Percentiles rank a stretch among this genome's conserved stretches.
Conservation (phyloP, 2,797 vertebrate species). For the Aphelocoma californica region DNA sequence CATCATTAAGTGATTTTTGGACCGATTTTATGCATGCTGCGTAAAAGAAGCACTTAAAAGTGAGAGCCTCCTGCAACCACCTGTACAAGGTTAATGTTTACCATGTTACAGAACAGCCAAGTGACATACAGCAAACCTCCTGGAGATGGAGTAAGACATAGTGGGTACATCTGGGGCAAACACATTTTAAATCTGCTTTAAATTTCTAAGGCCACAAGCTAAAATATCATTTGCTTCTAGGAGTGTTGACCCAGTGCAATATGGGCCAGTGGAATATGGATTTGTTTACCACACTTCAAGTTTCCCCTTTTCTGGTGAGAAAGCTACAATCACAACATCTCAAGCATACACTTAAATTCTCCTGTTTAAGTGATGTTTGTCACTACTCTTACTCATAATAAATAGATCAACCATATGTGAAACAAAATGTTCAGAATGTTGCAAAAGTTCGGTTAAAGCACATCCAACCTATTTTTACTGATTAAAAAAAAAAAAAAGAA, state of each 20-base stretch:
- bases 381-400: background rate
- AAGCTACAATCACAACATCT: background rate
- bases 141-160: background rate
- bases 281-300: background rate
- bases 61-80: background rate
- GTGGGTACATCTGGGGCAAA: background rate
- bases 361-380: background rate
- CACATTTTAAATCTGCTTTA: background rate
- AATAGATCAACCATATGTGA: background rate
- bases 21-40: background rate
- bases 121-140: background rate
- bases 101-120: background rate
- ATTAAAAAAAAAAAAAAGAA: background rate
- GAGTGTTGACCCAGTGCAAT: background rate
- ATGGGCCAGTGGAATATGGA: background rate
- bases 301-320: background rate
- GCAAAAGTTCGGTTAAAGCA: background rate
- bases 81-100: background rate
- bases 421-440: background rate
- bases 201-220: background rate
- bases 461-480: background rate
- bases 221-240: background rate
- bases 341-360: background rate
- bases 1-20: background rate
- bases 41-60: background rate